phyloP scores from a whole-genome alignment of 2,797 vertebrate genomes.

The Leucoraja ocellata region DNA sequence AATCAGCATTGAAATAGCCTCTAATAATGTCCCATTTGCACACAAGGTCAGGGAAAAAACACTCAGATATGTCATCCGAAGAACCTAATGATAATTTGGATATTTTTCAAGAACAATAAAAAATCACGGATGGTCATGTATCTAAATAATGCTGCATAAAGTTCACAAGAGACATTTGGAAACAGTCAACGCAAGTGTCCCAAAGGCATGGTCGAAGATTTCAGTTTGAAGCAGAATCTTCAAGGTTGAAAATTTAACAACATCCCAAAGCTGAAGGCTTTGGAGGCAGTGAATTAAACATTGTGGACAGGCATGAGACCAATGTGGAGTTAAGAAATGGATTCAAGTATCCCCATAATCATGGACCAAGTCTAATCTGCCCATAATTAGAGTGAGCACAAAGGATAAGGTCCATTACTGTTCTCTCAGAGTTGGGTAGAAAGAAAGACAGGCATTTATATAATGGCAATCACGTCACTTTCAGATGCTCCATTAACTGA shows the following conservation, averaged over 20 bases:
- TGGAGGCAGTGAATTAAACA: not conserved
- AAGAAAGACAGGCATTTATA: too few species aligned
- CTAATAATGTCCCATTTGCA: not conserved
- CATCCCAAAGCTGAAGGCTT: not conserved
- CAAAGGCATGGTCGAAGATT: not conserved
- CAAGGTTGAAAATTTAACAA: too few species aligned
- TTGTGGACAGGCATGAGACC: not conserved
- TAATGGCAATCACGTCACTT: too few species aligned
- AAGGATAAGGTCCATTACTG: not conserved
- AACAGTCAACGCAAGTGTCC: not conserved
- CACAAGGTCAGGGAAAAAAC: not conserved
- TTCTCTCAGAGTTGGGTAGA: not conserved
- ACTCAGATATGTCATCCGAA: not conserved
- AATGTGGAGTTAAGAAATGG: not conserved
- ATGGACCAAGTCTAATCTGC: not conserved
- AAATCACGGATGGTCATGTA: too few species aligned
- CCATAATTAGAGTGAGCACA: not conserved
- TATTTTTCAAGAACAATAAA: not conserved
- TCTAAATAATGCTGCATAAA: too few species aligned
- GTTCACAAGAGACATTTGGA: not conserved
- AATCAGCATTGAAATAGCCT: not conserved
- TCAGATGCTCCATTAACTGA: too few species aligned
- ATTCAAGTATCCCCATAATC: not conserved
- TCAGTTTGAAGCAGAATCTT: too few species aligned
- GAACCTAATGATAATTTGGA: not conserved